Percentiles rank a stretch among this genome's conserved stretches.
Conservation (phyloP, 2,113 vertebrate genomes). For the Rana temporaria region DNA sequence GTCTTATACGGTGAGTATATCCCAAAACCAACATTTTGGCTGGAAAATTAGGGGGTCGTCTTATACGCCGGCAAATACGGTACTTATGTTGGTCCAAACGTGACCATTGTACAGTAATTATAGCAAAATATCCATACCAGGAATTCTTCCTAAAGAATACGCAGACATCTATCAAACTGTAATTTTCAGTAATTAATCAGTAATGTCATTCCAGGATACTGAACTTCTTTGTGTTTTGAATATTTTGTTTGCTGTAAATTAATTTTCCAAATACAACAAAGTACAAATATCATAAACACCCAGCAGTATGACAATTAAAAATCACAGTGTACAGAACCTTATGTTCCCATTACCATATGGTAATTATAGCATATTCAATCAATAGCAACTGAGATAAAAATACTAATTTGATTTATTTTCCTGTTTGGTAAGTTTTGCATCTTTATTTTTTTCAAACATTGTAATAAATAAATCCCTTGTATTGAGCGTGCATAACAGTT, state of each 20-base stretch:
- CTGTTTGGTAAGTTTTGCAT: slow-evolving; percentile 2
- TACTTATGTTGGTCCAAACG: too few species aligned
- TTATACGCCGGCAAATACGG: too few species aligned
- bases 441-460: slow-evolving; percentile 3
- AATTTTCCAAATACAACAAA: slow-evolving; percentile 25
- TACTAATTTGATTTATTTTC: not conserved
- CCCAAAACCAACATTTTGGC: too few species aligned
- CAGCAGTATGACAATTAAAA: slow-evolving; percentile 26
- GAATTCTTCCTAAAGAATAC: too few species aligned
- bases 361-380: slow-evolving; percentile 25
- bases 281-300: slow-evolving; percentile 21
- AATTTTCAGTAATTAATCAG: too few species aligned
- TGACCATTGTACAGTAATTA: too few species aligned
- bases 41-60: too few species aligned
- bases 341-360: slow-evolving; percentile 30
- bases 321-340: slow-evolving; percentile 15
- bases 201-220: not conserved
- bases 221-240: slow-evolving; percentile 14
- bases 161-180: too few species aligned
- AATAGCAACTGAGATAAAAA: slow-evolving; percentile 22
- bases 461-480: slow-evolving; percentile 26
- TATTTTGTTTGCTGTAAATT: not conserved
- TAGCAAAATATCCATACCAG: too few species aligned
- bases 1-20: too few species aligned
- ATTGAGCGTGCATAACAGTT: not conserved